Evolutionary conservation across 2,797 vertebrate genomes (phyloP), one percentile per base, ranked within the genome.

Genomic region (Picus viridis): DNA sequence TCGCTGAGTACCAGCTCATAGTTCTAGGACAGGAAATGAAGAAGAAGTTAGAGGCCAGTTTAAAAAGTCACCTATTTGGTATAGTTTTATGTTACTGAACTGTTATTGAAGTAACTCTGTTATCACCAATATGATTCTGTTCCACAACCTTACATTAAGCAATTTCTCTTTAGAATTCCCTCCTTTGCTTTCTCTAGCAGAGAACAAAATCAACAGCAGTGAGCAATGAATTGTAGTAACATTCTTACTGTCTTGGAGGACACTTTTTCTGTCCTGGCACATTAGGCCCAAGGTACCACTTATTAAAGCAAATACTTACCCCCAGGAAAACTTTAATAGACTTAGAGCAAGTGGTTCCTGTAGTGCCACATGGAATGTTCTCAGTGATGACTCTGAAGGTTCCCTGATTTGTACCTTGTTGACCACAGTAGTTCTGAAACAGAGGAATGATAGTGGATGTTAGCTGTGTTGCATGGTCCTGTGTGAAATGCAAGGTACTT

Each of bases 341-440:
- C 93, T 99, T 99, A 63, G 99, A 99, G 92, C 99, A 99, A 58
- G 99, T 99, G 63, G 98, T 98, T 74, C 99, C 99, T 3, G 98
- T 98, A 74, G 98, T 98, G 70, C 99, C 99, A 39, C 99, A 99
- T 17, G 98, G 98, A 80, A 99, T 95, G 27, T 99, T 99, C 97
- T 99, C 99, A 1, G 98, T 99, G 96, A 99, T 97, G 7, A 99
- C 97, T 43, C 98, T 97, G 97, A 99, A 99, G 65, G 96, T 97
- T 68, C 98, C 98, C 45, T 70, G 80, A 7, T 89, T 92, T 12
- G 58, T 81, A 47, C 94, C 54, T 22, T 92, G 97, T 23, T 91
- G 92, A 3, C 97, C 92, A 24, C 99, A 99, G 88, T 97, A 98
- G 95, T 99, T 98, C 99, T 99, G 59, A 63, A 89, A 95, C 20